A percentile compares a stretch with the other conserved stretches of the same genome.
These are phyloP conservation scores for Tor tambroides DNA, from an alignment of 2,113 vertebrate genomes.

Conservation along the genomic window DNA sequence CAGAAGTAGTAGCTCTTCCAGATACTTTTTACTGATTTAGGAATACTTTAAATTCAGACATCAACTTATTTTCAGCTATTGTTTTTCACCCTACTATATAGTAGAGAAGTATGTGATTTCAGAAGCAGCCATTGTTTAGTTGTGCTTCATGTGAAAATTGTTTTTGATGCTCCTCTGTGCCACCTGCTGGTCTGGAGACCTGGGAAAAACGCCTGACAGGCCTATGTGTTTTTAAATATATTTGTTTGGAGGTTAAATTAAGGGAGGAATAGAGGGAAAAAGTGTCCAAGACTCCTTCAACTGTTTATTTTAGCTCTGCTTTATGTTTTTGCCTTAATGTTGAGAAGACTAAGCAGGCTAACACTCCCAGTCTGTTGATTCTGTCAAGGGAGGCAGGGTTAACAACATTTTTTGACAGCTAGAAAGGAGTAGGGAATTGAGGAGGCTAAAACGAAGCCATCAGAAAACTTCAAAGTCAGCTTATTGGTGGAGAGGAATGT, in stretches of 20 bases:
- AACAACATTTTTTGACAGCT: constrained; percentile 11
- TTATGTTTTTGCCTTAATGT: background rate
- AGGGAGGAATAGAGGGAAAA: background rate
- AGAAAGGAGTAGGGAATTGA: background rate
- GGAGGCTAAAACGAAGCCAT: constrained; percentile 28
- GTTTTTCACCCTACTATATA: no score
- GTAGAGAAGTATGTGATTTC: no score
- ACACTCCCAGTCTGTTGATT: background rate
- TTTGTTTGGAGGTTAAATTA: background rate
- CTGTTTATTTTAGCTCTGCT: background rate
- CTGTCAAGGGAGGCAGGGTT: background rate
- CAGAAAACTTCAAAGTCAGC: constrained; percentile 8
- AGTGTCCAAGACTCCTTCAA: background rate
- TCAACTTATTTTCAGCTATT: no score
- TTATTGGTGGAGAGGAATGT: constrained; percentile 1
- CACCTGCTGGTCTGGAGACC: background rate
- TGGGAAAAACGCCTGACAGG: background rate
- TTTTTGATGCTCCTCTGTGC: no score
- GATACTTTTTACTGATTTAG: no score
- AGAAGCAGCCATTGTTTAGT: no score
- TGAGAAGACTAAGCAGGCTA: constrained; percentile 3
- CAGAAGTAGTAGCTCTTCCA: no score
- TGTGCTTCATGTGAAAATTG: no score
- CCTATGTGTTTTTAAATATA: background rate
- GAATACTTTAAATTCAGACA: no score